Base-by-base conservation (phyloP, 2,888 invertebrate genomes). In the Melinopterus prodromus region DNA sequence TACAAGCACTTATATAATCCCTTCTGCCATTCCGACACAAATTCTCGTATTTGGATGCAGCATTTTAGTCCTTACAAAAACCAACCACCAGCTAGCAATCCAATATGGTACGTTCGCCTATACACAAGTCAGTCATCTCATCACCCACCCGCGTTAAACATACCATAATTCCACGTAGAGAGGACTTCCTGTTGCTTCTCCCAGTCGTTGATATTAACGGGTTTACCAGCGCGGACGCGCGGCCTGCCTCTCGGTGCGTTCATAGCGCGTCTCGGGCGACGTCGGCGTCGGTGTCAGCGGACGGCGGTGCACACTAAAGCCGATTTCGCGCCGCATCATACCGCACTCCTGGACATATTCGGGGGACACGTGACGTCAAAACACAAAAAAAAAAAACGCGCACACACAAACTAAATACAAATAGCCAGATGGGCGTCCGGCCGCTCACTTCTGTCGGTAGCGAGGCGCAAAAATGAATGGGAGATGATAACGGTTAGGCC, bases 101-200 rank as follows among this genome's bases (percentile, higher is more conserved):
- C 26, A 3, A n/a, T 71, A 71, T 71, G n/a, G 12, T 9, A 71
- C 35, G 9, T 71, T 7, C 71, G 35, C 70, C 5, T 14, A 12
- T 12, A 26, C 35, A n/a, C n/a, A n/a, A n/a, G n/a, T n/a, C 15
- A 71, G 16, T 71, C 71, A 71, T 26, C n/a, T n/a, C n/a, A n/a
- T n/a, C n/a, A n/a, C n/a, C n/a, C 26, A 26, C 26, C 26, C 26
- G 26, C 26, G 7, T 15, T n/a, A 36, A 16, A 85, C 88, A 81
- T 91, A 91, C 91, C 91, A 89, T 91, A 88, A 85, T 90, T 90
- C 91, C 91, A 91, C 83, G 90, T 90, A 83, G 86, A 87, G 78
- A 91, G 89, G 81, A 91, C 88, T 81, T 89, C 88, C 80, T 90
- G 90, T 83, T 90, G 90, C 85, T 88, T 90, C 84, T 91, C 90